Conservation (phyloP, 2,113 vertebrate genomes). For the Edolisoma coerulescens region DNA sequence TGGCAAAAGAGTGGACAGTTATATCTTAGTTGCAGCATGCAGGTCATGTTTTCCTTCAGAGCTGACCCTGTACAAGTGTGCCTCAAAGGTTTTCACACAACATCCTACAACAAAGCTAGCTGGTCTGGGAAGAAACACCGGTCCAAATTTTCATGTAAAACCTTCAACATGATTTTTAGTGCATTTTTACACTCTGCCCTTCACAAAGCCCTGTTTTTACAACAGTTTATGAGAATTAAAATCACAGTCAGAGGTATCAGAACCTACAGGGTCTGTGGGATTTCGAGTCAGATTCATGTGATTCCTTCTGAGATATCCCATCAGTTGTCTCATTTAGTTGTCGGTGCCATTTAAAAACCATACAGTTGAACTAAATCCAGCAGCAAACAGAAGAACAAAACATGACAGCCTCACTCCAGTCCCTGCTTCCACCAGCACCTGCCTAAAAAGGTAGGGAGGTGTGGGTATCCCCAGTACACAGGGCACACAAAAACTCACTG, state of each 20-base stretch:
- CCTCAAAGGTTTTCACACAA: neutral
- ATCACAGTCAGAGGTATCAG: neutral
- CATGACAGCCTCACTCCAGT: neutral
- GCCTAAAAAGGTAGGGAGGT: neutral
- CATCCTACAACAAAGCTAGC: neutral
- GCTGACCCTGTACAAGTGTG: too few relatives aligned
- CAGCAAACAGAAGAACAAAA: neutral
- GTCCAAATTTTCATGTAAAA: neutral
- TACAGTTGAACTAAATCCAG: neutral
- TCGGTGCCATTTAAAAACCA: neutral
- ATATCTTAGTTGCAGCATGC: accelerated
- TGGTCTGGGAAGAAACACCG: neutral
- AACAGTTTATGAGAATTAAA: neutral
- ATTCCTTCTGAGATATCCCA: neutral
- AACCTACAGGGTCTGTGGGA: neutral
- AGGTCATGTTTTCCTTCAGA: neutral
- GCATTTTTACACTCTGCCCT: neutral
- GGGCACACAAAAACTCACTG: neutral
- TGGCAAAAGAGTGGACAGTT: neutral
- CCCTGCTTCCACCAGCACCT: neutral
- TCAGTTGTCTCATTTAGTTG: neutral
- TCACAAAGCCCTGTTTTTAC: neutral
- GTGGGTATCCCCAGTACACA: accelerated
- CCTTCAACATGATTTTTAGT: neutral
- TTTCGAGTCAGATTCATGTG: neutral